Evolutionary conservation across 2,888 invertebrate species (phyloP).

Genomic region (Cantharis nigra): DNA sequence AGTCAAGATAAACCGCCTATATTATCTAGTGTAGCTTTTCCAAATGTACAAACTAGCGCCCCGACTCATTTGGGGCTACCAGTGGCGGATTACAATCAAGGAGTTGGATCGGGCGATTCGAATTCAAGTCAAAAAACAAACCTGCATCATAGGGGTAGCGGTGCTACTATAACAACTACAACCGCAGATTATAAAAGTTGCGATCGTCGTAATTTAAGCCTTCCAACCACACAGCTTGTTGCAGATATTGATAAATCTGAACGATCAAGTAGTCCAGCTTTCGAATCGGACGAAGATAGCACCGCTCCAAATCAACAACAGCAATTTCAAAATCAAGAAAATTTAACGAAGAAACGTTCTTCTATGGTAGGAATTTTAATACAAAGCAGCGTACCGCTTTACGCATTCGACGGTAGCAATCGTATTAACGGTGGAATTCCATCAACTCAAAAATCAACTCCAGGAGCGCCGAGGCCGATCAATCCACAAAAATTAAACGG

Average conservation of each 20-base stretch:
- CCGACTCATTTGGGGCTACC: slow-evolving; percentile 35
- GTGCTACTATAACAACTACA: slow-evolving; percentile 61
- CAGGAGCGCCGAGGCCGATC: slow-evolving; percentile 30
- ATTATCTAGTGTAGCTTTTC: slow-evolving; percentile 55
- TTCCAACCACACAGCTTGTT: slow-evolving; percentile 37
- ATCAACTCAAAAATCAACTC: slow-evolving; percentile 46
- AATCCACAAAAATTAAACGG: slow-evolving; percentile 40
- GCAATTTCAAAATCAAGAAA: slow-evolving; percentile 47
- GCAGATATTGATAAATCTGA: slow-evolving; percentile 71
- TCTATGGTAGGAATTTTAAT: slow-evolving; percentile 72
- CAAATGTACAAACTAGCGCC: slow-evolving; percentile 51
- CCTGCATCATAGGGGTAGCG: slow-evolving; percentile 61
- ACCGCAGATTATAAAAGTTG: slow-evolving; percentile 41
- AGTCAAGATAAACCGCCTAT: slow-evolving; percentile 73
- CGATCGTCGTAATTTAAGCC: slow-evolving; percentile 42
- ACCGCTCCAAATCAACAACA: slow-evolving; percentile 51
- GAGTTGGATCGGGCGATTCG: slow-evolving; percentile 59
- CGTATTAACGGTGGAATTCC: slow-evolving; percentile 62
- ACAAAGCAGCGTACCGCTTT: slow-evolving; percentile 65
- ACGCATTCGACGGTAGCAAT: slow-evolving; percentile 58
- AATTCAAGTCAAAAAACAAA: slow-evolving; percentile 66
- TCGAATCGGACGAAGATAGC: slow-evolving; percentile 93
- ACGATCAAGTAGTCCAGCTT: slow-evolving; percentile 89
- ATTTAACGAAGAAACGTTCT: slow-evolving; percentile 63
- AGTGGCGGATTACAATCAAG: slow-evolving; percentile 45